phyloP scores from a whole-genome alignment of 2,888 invertebrate genomes.

The Idaea dimidiata region DNA sequence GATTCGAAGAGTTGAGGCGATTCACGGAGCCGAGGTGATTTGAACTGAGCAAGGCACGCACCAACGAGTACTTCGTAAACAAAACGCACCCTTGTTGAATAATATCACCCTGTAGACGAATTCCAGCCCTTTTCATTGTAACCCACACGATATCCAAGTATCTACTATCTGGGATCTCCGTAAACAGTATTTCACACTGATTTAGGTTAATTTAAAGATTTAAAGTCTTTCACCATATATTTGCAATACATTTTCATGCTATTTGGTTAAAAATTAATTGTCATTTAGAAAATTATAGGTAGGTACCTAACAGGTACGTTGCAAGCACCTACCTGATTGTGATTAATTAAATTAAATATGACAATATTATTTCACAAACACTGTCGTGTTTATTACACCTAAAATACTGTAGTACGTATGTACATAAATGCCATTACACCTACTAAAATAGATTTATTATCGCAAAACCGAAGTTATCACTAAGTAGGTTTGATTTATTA shows the following conservation, averaged over 20 bases:
- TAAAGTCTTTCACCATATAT: conserved; percentile 2
- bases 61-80: conserved; percentile 74
- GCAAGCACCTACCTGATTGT: no score
- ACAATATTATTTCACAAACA: no score
- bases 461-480: neutral
- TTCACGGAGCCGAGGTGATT: conserved; percentile 44
- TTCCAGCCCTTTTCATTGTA: conserved; percentile 55
- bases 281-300: no score
- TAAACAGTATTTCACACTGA: conserved; percentile 43
- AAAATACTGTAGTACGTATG: no score
- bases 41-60: conserved; percentile 56
- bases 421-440: no score
- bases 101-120: conserved; percentile 56
- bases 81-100: conserved; percentile 70
- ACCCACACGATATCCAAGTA: conserved; percentile 59
- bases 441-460: no score
- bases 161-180: conserved; percentile 56
- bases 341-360: no score
- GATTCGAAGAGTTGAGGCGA: conserved; percentile 33
- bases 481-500: neutral
- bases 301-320: no score
- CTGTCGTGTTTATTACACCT: no score
- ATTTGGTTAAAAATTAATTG: no score
- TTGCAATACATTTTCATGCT: neutral
- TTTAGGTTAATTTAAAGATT: conserved; percentile 20